Base-by-base conservation (phyloP, 2,888 invertebrate species). In the Perithous albicinctus region DNA sequence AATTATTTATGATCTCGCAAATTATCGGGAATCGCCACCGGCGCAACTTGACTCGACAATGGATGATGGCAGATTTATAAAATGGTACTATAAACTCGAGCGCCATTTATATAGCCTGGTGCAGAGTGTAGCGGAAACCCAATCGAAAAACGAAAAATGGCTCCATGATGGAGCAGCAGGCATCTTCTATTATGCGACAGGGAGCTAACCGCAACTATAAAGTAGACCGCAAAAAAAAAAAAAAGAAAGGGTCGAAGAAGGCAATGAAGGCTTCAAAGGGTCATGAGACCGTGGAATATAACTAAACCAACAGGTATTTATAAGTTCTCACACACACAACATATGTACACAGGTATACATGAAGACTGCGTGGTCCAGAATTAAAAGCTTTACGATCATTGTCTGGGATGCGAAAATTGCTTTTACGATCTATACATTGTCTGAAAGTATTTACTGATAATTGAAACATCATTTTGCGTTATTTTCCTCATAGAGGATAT, bases 1-100 rank as follows among this genome's bases (percentile, higher is more conserved):
- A 87, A 78, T 72, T 70, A 89, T 89, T 89, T 89, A 89, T 88
- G 82, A 81, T 87, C 87, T 86, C 87, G 86, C 88, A 89, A 88
- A 88, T 89, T 87, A 83, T 87, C 78, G 70, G 61, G 81, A 87
- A 89, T 89, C 86, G 87, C 86, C 84, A 83, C 78, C 83, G 64
- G 73, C 66, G 61, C 26, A 77, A 82, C 82, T 84, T 83, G 38
- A 56, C 46, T 46, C 72, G 20, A 77, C 66, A 73, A 73, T 67
- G 73, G 41, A 51, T 35, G 26, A 54, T 64, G 64, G 64, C 78
- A 82, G 84, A 80, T 80, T 80, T 79, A 84, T 69, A 79, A 81
- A 84, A 79, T 76, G 72, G 72, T 69, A 66, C 59, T 63, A 51
- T 66, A 74, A 79, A 83, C 63, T 63, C 43, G 29, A 32, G 61